Evolutionary conservation across 1,140 invertebrate species (phyloP).

Genomic region (Bombus impatiens): DNA sequence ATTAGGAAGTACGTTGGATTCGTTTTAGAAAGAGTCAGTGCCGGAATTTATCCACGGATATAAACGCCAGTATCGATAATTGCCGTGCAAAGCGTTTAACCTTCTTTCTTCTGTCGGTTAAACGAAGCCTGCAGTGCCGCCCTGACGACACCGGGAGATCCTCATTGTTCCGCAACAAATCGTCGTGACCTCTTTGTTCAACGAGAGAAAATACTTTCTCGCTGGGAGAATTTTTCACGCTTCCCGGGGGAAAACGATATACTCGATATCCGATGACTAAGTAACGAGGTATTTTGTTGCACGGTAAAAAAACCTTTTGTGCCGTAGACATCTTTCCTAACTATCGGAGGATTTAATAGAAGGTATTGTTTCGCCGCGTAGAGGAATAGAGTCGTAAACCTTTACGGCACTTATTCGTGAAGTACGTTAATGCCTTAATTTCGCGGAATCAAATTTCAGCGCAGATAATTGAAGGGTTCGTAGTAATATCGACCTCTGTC

Average conservation of each 20-base stretch:
- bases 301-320: not conserved
- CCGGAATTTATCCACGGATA: conserved; percentile 6
- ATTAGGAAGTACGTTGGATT: not conserved
- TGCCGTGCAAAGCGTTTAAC: conserved; percentile 41
- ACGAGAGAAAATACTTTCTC: conserved; percentile 57
- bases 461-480: not conserved
- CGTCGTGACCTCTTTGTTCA: conserved; percentile 62
- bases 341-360: not conserved
- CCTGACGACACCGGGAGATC: conserved; percentile 45
- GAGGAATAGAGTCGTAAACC: not conserved
- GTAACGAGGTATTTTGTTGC: conserved; percentile 18
- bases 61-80: conserved; percentile 37
- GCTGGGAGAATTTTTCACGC: conserved; percentile 46
- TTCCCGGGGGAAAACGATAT: conserved; percentile 35
- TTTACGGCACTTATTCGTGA: not conserved
- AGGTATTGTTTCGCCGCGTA: not conserved
- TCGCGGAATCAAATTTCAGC: not conserved
- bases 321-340: no score
- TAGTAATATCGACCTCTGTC: no score
- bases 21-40: not conserved
- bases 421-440: no score
- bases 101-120: conserved; percentile 48
- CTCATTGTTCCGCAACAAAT: conserved; percentile 63
- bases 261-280: conserved; percentile 51
- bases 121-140: conserved; percentile 41